Evolutionary conservation across 2,888 invertebrate genomes (phyloP).

Genomic region (Entomobrya proxima): DNA sequence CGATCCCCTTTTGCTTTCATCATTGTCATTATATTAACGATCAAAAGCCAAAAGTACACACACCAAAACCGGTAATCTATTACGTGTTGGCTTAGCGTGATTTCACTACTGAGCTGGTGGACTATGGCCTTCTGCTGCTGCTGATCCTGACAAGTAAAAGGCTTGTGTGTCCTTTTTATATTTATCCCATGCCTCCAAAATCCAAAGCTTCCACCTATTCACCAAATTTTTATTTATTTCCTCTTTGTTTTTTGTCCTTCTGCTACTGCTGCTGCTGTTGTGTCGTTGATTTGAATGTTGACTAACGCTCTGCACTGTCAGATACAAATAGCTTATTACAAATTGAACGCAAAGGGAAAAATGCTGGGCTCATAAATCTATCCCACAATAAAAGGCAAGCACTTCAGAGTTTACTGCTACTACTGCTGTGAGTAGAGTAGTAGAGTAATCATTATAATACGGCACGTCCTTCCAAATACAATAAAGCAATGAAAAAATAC

Average conservation of each 20-base stretch:
- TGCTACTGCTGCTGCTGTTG: background rate
- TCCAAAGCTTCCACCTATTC: background rate
- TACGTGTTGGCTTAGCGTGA: background rate
- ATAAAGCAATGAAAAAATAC: background rate
- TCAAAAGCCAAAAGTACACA: constrained; percentile 21
- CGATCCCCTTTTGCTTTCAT: background rate
- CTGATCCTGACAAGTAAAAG: background rate
- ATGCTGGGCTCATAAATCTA: constrained; percentile 51
- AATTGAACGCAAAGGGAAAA: constrained; percentile 2
- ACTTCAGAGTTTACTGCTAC: constrained; percentile 17
- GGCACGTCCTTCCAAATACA: background rate
- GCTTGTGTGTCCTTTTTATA: background rate
- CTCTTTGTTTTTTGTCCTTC: background rate
- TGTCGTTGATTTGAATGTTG: background rate
- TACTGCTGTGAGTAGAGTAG: too few species aligned
- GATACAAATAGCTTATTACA: constrained; percentile 40
- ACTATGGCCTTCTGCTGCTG: background rate
- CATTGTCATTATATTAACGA: constrained; percentile 18
- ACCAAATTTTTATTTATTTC: background rate
- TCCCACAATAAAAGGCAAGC: constrained; percentile 32
- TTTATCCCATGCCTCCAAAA: background rate
- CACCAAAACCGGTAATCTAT: constrained; percentile 33
- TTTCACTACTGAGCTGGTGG: background rate
- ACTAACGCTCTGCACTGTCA: constrained; percentile 28
- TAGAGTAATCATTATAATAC: background rate